Conservation (phyloP, 2,797 vertebrate genomes). For the Crypturellus tataupa region DNA sequence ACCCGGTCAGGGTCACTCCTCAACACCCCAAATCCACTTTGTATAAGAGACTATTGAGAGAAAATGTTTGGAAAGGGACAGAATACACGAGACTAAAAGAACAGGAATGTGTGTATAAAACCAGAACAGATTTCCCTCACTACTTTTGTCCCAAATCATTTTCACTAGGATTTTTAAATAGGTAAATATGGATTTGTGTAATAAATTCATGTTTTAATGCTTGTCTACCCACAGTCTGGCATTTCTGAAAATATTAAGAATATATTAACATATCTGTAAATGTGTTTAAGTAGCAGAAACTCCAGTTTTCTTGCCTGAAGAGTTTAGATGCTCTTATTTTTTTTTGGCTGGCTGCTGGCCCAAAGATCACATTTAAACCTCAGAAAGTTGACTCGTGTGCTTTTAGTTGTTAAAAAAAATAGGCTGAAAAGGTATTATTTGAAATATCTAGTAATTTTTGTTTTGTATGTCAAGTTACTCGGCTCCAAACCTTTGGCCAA, state of each 20-base stretch:
- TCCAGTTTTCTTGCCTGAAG: conserved; percentile 19
- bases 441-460: conserved; percentile 9
- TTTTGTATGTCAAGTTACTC: background rate
- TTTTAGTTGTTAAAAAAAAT: background rate
- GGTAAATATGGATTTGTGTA: background rate
- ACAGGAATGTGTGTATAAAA: background rate
- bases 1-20: conserved; percentile 15
- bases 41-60: background rate
- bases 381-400: conserved; percentile 3
- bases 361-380: conserved; percentile 22
- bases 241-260: conserved; percentile 34
- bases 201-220: background rate
- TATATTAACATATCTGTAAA: conserved; percentile 39
- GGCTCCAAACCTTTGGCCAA: background rate
- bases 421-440: background rate
- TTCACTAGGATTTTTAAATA: background rate
- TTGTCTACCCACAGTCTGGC: conserved; percentile 35
- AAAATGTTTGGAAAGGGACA: background rate
- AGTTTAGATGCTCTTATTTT: conserved; percentile 25
- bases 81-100: background rate
- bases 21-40: conserved; percentile 68
- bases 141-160: background rate
- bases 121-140: background rate
- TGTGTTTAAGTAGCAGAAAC: conserved; percentile 45
- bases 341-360: conserved; percentile 31